Conservation (phyloP, 2,888 invertebrate species). For the Cremastinae sp. region DNA sequence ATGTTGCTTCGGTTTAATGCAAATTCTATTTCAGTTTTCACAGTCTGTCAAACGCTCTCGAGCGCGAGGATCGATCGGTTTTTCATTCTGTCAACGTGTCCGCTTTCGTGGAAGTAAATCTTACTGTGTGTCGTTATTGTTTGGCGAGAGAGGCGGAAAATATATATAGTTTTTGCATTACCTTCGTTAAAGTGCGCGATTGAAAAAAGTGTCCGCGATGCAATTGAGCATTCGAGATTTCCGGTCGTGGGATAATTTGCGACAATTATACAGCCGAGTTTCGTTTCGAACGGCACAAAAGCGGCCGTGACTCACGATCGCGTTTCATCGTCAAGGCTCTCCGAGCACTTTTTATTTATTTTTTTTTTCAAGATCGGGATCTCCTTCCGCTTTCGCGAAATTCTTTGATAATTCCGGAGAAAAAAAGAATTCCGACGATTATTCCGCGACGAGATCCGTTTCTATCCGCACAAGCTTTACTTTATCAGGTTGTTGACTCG, state of each 20-base stretch:
- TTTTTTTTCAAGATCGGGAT: slow-evolving; percentile 38
- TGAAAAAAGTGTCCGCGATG: neutral
- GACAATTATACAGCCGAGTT: slow-evolving; percentile 22
- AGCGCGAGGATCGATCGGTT: no score
- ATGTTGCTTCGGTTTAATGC: no score
- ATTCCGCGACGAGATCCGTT: neutral
- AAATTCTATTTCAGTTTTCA: no score
- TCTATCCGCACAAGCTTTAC: neutral
- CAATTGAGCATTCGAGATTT: slow-evolving; percentile 34
- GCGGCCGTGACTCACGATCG: slow-evolving; percentile 29
- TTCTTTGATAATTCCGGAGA: slow-evolving; percentile 4
- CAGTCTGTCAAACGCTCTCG: no score
- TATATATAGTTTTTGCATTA: no score
- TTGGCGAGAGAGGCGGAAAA: neutral
- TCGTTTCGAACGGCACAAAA: neutral
- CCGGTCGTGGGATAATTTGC: slow-evolving; percentile 44
- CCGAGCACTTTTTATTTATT: neutral
- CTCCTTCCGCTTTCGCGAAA: slow-evolving; percentile 2
- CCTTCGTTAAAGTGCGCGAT: neutral
- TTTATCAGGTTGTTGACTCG: slow-evolving; percentile 44
- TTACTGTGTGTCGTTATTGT: neutral
- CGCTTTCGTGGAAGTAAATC: neutral
- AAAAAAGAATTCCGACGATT: neutral
- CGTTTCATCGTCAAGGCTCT: slow-evolving; percentile 30
- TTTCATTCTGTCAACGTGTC: no score